Evolutionary conservation across 2,113 vertebrate species (phyloP).

Genomic region (Stomatorhinus ivindoensis): DNA sequence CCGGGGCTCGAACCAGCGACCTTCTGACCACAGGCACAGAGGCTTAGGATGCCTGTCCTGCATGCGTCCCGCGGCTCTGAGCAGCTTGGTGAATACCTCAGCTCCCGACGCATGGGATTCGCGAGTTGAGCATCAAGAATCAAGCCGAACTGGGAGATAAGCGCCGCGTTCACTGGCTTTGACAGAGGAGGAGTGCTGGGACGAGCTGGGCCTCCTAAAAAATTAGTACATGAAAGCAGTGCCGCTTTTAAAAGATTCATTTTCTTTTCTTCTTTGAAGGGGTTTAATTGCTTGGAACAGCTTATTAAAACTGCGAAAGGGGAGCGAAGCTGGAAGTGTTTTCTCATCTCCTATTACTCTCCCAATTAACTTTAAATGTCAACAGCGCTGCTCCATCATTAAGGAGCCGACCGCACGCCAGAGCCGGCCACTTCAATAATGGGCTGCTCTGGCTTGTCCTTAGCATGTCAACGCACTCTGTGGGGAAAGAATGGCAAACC

Average conservation of each 20-base stretch:
- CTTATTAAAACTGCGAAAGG: not conserved
- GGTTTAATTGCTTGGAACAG: constrained; percentile 10
- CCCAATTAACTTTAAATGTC: constrained; percentile 13
- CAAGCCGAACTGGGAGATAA: not conserved
- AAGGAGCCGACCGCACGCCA: not conserved
- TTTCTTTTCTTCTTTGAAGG: not conserved
- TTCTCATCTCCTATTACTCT: constrained; percentile 3
- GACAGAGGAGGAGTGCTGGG: not conserved
- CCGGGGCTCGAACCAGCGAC: not conserved
- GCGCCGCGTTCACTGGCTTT: not conserved
- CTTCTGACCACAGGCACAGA: not conserved
- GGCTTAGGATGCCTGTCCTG: not conserved
- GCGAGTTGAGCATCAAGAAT: not conserved
- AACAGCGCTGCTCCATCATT: not conserved
- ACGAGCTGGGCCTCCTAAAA: not conserved
- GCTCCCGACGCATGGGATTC: not conserved
- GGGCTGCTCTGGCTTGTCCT: not conserved
- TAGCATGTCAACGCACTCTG: not conserved
- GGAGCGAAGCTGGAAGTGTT: not conserved
- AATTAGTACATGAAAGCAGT: not conserved
- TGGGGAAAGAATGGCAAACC: not conserved
- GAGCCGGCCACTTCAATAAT: not conserved
- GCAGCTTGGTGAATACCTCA: not conserved
- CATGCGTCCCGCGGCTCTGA: not conserved
- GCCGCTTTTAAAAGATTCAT: not conserved